Conservation (phyloP, 2,888 invertebrate genomes). For the Drosophila recens region DNA sequence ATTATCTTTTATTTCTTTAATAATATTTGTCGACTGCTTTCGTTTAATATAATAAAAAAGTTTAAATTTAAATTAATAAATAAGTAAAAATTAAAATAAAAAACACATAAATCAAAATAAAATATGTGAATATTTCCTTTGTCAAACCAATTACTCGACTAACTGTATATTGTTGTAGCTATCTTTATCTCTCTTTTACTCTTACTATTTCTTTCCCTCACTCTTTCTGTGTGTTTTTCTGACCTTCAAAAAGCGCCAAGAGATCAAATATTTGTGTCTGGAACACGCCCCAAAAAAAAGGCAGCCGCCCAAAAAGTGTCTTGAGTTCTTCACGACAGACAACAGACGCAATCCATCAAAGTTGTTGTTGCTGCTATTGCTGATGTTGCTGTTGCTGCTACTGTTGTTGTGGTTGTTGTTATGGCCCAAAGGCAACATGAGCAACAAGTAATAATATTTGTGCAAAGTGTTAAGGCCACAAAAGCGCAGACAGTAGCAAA, state of each 20-base stretch:
- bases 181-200: background rate
- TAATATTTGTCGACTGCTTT: no score
- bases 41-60: no score
- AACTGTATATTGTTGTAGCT: background rate
- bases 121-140: background rate
- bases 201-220: background rate
- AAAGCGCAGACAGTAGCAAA: constrained; percentile 68
- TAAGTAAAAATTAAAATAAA: no score
- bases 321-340: constrained; percentile 67
- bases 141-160: background rate
- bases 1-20: no score
- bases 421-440: constrained; percentile 53
- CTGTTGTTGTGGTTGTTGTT: constrained; percentile 13
- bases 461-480: constrained; percentile 79
- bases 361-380: constrained; percentile 32
- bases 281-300: constrained; percentile 55
- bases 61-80: no score
- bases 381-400: constrained; percentile 25
- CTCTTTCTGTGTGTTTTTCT: constrained; percentile 10
- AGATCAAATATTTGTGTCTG: constrained; percentile 45
- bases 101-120: background rate
- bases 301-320: constrained; percentile 39
- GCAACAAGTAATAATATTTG: constrained; percentile 71
- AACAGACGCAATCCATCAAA: constrained; percentile 73
- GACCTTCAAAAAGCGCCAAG: constrained; percentile 53